phyloP scores from a whole-genome alignment of 2,888 invertebrate species.

The Brachypalpus laphriformis region DNA sequence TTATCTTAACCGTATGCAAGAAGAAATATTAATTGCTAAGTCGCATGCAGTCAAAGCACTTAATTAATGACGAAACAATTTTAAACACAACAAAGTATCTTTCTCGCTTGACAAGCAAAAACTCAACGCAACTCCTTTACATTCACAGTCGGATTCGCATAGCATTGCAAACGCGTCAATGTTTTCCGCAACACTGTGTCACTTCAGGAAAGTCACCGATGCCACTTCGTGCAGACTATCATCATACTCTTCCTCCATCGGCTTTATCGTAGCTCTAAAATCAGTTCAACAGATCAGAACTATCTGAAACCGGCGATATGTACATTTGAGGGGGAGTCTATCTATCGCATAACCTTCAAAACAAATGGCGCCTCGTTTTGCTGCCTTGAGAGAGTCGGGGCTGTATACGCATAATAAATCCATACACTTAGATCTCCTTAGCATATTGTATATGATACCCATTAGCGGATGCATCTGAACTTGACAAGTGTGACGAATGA shows the following conservation, averaged over 20 bases:
- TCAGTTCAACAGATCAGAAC: constrained; percentile 55
- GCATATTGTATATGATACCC: constrained; percentile 63
- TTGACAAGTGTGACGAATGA: constrained; percentile 74
- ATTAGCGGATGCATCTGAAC: constrained; percentile 69
- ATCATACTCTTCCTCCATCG: constrained; percentile 2
- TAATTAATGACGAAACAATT: constrained; percentile 49
- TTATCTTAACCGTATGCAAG: constrained; percentile 10
- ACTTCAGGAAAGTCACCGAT: neutral
- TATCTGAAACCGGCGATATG: constrained; percentile 26
- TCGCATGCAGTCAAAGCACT: constrained; percentile 47
- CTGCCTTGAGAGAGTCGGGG: constrained; percentile 19
- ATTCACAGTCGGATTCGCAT: neutral
- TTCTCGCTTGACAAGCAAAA: neutral
- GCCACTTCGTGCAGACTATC: constrained; percentile 41
- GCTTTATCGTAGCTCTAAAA: constrained; percentile 44
- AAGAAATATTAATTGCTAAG: constrained; percentile 33
- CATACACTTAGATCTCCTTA: constrained; percentile 64
- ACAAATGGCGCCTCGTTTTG: constrained; percentile 59
- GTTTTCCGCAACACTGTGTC: neutral
- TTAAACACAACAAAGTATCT: constrained; percentile 59
- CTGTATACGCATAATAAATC: constrained; percentile 46
- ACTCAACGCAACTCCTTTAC: neutral
- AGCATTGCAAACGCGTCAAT: neutral
- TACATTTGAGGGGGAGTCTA: neutral
- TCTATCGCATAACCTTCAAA: constrained; percentile 48